Conservation (phyloP, 2,888 invertebrate genomes). For the Macropis europaea region DNA sequence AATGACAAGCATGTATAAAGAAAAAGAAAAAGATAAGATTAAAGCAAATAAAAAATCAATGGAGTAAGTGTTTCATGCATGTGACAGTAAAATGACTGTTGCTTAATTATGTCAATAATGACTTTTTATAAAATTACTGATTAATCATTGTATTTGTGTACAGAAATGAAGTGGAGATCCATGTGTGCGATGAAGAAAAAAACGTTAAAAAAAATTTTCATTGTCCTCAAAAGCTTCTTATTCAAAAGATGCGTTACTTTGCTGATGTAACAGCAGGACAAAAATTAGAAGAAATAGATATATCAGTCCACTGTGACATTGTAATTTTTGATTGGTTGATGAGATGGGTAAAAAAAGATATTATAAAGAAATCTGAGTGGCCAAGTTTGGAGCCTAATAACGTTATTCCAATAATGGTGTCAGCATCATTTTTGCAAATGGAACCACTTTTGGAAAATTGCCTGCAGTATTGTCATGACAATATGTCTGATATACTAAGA, state of each 20-base stretch:
- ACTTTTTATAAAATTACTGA: slow-evolving; percentile 28
- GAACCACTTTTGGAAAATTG: slow-evolving; percentile 93
- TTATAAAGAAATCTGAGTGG: slow-evolving; percentile 84
- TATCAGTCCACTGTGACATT: slow-evolving; percentile 98
- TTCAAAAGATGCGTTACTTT: slow-evolving; percentile 97
- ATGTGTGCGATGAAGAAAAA: slow-evolving; percentile 97
- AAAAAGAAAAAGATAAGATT: slow-evolving; percentile 67
- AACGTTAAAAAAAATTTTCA: slow-evolving; percentile 93
- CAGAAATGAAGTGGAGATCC: slow-evolving; percentile 93
- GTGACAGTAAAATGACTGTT: background rate
- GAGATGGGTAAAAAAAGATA: slow-evolving; percentile 94
- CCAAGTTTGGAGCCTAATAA: slow-evolving; percentile 89
- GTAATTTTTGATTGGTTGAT: slow-evolving; percentile 98
- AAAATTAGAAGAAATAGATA: slow-evolving; percentile 94
- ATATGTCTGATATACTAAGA: slow-evolving; percentile 92
- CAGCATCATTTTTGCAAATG: slow-evolving; percentile 97
- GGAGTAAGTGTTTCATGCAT: slow-evolving; percentile 74
- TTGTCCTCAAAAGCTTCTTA: slow-evolving; percentile 91
- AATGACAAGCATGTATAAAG: slow-evolving; percentile 26
- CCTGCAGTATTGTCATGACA: slow-evolving; percentile 90
- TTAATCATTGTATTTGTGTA: slow-evolving; percentile 8
- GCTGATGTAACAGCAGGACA: slow-evolving; percentile 92
- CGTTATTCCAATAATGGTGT: slow-evolving; percentile 95
- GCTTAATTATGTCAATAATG: slow-evolving; percentile 15
- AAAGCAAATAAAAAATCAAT: slow-evolving; percentile 69